Conservation (phyloP, 2,797 vertebrate species). For the Pangasius krempfi region DNA sequence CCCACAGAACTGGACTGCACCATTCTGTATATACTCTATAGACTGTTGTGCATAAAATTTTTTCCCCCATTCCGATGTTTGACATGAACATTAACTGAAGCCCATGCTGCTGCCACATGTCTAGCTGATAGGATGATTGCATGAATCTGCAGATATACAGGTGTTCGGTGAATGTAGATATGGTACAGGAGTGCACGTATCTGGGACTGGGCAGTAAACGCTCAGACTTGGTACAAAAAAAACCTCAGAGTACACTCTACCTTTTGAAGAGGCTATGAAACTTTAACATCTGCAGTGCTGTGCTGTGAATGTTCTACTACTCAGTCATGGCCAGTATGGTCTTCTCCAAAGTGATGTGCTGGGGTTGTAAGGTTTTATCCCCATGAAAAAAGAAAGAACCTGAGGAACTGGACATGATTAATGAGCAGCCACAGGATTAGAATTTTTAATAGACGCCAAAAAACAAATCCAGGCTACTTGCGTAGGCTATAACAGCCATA, state of each 20-base stretch:
- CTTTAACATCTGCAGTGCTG: background rate
- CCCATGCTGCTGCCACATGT: background rate
- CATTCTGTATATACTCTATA: background rate
- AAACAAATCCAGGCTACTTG: background rate
- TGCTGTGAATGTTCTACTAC: background rate
- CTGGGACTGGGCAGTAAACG: background rate
- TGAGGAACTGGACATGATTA: background rate
- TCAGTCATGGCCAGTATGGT: background rate
- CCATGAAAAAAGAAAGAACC: background rate
- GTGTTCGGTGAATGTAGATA: background rate
- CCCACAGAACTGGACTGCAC: background rate
- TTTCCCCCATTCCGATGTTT: background rate
- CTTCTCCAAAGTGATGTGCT: background rate
- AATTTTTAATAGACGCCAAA: background rate
- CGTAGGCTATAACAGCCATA: background rate
- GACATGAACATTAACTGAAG: background rate
- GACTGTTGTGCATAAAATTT: background rate
- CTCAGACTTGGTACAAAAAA: background rate
- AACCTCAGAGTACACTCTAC: background rate
- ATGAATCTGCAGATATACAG: background rate
- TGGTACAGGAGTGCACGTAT: background rate
- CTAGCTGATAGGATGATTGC: background rate
- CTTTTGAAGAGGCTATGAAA: constrained; percentile 1
- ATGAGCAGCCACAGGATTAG: background rate
- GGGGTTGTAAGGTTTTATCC: background rate